Conservation (phyloP, 2,888 invertebrate species). For the Ctena decussata region DNA sequence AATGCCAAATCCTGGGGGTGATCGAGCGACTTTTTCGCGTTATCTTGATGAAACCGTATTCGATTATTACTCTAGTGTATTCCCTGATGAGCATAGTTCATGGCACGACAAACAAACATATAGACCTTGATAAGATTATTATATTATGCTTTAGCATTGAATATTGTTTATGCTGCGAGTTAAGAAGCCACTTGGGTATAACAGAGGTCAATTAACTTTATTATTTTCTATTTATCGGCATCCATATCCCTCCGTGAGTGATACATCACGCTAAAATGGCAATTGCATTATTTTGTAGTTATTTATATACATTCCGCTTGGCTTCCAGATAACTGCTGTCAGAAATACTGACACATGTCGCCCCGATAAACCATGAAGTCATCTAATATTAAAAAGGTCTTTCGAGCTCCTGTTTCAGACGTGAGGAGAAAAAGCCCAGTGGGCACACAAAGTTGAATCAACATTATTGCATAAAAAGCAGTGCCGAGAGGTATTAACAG, state of each 20-base stretch:
- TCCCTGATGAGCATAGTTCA: slow-evolving; percentile 2
- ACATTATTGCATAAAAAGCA: too few relatives aligned
- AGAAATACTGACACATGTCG: background rate
- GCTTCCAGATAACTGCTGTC: background rate
- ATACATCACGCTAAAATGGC: background rate
- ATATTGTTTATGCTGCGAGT: slow-evolving; percentile 43
- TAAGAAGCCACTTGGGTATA: slow-evolving; percentile 18
- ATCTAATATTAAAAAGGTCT: background rate
- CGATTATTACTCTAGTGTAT: slow-evolving; percentile 34
- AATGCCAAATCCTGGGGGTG: slow-evolving; percentile 28
- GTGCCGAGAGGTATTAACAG: too few relatives aligned
- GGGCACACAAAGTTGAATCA: too few relatives aligned
- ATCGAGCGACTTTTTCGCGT: slow-evolving; percentile 19
- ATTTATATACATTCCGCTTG: background rate
- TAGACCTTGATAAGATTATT: slow-evolving; percentile 24
- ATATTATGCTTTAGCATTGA: slow-evolving; percentile 30
- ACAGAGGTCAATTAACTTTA: slow-evolving; percentile 50
- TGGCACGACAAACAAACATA: slow-evolving; percentile 19
- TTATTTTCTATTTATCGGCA: slow-evolving; percentile 44
- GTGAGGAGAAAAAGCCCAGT: too few relatives aligned
- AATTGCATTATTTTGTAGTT: background rate
- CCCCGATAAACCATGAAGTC: background rate
- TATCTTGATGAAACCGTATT: slow-evolving; percentile 26
- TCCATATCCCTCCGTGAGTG: background rate
- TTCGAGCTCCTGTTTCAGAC: background rate